phyloP scores from a whole-genome alignment of 2,797 vertebrate genomes.

The Thripadectes ignobilis region DNA sequence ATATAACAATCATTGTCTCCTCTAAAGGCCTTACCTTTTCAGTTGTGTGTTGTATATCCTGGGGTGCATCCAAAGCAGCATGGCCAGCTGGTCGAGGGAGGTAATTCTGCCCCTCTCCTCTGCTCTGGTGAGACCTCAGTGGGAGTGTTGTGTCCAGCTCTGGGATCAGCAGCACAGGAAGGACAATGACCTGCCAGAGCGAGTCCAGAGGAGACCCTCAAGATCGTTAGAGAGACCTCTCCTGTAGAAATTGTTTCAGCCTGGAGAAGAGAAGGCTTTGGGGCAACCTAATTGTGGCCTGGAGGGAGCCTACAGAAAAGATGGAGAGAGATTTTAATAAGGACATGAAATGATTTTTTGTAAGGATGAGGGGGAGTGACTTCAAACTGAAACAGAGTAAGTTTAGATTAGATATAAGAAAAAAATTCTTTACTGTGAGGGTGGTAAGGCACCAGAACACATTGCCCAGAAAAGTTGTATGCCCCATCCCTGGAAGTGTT shows the following conservation, averaged over 20 bases:
- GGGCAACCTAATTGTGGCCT: not conserved
- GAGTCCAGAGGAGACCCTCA: fast-evolving
- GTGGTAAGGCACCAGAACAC: not conserved
- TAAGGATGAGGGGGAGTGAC: not conserved
- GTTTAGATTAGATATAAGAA: not conserved
- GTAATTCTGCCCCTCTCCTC: not conserved
- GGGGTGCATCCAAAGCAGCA: not conserved
- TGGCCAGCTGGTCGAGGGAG: not conserved
- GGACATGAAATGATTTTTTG: not conserved
- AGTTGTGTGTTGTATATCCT: not conserved
- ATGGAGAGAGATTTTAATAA: not conserved
- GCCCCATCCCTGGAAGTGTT: not conserved
- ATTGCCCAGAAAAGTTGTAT: not conserved
- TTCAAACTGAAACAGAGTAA: not conserved
- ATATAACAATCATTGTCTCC: not conserved
- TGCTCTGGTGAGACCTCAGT: not conserved
- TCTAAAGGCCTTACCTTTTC: not conserved
- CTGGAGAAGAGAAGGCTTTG: not conserved
- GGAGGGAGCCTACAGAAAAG: not conserved
- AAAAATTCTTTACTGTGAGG: not conserved
- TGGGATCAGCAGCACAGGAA: not conserved
- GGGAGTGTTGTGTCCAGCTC: not conserved
- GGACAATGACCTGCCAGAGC: not conserved
- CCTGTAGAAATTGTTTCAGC: not conserved
- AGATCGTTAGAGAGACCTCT: not conserved